Evolutionary conservation across 2,797 vertebrate genomes (phyloP).

Genomic region (Vireo griseus): DNA sequence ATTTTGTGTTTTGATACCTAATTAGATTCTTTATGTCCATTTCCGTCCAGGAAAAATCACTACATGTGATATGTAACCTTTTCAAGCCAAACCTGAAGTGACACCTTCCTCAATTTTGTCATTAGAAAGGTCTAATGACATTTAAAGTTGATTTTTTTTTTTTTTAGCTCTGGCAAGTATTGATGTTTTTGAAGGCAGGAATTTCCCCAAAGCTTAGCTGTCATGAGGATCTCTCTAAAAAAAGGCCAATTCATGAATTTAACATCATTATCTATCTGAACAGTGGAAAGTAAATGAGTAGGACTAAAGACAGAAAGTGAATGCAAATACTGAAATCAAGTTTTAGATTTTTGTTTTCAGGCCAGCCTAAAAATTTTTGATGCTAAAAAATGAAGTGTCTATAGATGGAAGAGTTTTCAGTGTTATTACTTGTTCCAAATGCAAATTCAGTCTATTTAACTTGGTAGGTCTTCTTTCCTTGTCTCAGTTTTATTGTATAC

Average conservation of each 20-base stretch:
- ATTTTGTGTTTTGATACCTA: not conserved
- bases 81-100: not conserved
- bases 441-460: not conserved
- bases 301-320: not conserved
- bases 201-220: not conserved
- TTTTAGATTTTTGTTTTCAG: not conserved
- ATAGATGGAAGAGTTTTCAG: not conserved
- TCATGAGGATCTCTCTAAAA: not conserved
- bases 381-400: not conserved
- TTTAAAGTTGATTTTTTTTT: not conserved
- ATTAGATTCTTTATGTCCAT: not conserved
- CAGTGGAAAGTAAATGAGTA: not conserved
- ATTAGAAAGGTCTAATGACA: not conserved
- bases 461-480: not conserved
- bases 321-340: not conserved
- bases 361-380: not conserved
- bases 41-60: not conserved
- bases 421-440: not conserved
- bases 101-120: not conserved
- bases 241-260: not conserved
- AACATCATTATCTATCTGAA: not conserved
- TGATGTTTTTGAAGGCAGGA: not conserved
- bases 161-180: not conserved
- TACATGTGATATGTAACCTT: not conserved
- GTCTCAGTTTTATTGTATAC: not conserved